A percentile compares a stretch with the other conserved stretches of the same genome.
These are phyloP conservation scores for Linyphia triangularis DNA, from an alignment of 2,888 invertebrate genomes.

Conservation along the genomic window DNA sequence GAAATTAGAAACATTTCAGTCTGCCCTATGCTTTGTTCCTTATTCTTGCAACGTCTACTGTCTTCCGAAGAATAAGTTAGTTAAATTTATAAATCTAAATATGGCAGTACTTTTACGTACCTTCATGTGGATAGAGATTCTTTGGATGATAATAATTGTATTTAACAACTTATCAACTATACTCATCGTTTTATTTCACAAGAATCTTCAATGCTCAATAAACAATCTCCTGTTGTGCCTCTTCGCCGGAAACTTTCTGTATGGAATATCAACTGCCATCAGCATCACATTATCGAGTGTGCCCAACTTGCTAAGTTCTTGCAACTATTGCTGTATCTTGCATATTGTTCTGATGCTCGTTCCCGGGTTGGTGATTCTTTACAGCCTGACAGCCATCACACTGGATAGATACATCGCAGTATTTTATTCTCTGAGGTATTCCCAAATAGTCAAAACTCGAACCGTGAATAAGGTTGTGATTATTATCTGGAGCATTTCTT, in stretches of 20 bases:
- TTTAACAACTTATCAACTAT: slow-evolving; percentile 32
- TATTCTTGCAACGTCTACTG: too few species aligned
- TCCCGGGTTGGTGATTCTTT: slow-evolving; percentile 28
- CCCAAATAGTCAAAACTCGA: background rate
- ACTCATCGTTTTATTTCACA: slow-evolving; percentile 15
- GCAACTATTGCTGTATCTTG: slow-evolving; percentile 13
- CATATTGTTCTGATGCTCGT: background rate
- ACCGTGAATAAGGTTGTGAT: background rate
- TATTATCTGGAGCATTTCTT: slow-evolving; percentile 23
- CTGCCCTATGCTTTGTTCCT: too few species aligned
- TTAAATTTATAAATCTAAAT: background rate
- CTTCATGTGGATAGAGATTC: slow-evolving; percentile 23
- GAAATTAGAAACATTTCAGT: too few species aligned
- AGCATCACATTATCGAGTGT: background rate
- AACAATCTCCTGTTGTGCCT: slow-evolving; percentile 33
- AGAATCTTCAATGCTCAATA: slow-evolving; percentile 12
- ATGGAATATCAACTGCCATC: slow-evolving; percentile 38
- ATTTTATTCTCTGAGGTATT: slow-evolving; percentile 39
- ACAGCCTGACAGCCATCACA: slow-evolving; percentile 46
- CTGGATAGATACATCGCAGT: slow-evolving; percentile 51
- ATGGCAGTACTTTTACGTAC: slow-evolving; percentile 17
- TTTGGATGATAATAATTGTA: slow-evolving; percentile 49
- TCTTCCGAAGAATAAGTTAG: too few species aligned
- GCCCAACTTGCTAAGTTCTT: background rate
- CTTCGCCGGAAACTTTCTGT: slow-evolving; percentile 45